Conservation (phyloP, 2,888 invertebrate genomes). For the Eupeodes latifasciatus region DNA sequence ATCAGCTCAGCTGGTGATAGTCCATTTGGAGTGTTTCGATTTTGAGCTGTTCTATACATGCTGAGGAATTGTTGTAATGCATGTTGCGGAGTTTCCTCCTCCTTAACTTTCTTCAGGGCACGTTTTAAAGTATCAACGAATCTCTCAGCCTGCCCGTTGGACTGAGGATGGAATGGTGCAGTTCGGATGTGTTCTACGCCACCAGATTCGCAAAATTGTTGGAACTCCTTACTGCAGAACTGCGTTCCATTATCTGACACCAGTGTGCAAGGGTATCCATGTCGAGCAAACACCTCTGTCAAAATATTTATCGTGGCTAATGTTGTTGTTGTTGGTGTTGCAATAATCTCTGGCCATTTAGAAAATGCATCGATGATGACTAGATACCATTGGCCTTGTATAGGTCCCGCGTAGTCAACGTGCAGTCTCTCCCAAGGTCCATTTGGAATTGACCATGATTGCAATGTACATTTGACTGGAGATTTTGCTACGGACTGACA, state of each 20-base stretch:
- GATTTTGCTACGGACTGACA: not conserved
- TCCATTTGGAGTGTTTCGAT: slow-evolving; percentile 45
- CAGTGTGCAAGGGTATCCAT: not conserved
- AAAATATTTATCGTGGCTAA: not conserved
- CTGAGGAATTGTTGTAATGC: not conserved
- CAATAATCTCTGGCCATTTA: slow-evolving; percentile 80
- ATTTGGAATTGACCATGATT: slow-evolving; percentile 64
- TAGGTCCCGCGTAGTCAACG: slow-evolving; percentile 75
- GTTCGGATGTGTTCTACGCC: not conserved
- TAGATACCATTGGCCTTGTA: slow-evolving; percentile 78
- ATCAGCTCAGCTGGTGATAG: slow-evolving; percentile 28
- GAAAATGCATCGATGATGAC: slow-evolving; percentile 82
- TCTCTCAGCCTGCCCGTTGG: not conserved
- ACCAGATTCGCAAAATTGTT: slow-evolving; percentile 3
- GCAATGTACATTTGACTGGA: too few relatives aligned
- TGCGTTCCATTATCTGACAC: slow-evolving; percentile 4
- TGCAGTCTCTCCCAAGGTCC: slow-evolving; percentile 61
- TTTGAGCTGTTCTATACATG: slow-evolving; percentile 29
- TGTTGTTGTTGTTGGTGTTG: not conserved
- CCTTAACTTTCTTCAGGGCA: slow-evolving; percentile 1
- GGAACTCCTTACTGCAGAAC: not conserved
- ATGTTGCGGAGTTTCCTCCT: not conserved
- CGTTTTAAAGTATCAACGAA: not conserved
- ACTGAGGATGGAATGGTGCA: slow-evolving; percentile 6
- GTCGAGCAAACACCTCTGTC: not conserved